Percentiles rank a stretch among this genome's conserved stretches.
These are phyloP conservation scores for Leuciscus waleckii DNA, from an alignment of 2,797 vertebrate species.

Conservation along the genomic window DNA sequence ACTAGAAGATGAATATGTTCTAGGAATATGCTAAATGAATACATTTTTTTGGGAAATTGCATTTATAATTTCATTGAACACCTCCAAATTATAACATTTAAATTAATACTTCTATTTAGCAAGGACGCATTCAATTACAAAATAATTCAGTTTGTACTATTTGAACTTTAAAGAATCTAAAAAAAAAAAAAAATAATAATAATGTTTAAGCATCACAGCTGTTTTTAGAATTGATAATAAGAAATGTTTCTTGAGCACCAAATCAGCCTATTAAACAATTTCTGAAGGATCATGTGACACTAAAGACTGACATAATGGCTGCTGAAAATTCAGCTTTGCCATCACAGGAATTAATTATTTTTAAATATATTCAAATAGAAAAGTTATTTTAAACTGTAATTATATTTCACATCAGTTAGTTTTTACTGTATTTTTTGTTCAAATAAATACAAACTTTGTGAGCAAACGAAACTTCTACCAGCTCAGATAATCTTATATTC, in stretches of 20 bases:
- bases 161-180: not conserved
- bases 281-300: not conserved
- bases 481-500: not conserved
- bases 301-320: not conserved
- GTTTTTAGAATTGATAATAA: not conserved
- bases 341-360: not conserved
- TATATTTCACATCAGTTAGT: not conserved
- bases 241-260: not conserved
- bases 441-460: not conserved
- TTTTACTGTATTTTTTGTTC: not conserved
- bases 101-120: not conserved
- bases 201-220: not conserved
- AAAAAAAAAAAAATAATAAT: not conserved
- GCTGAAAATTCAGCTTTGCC: not conserved
- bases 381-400: not conserved
- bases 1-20: not conserved
- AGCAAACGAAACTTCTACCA: not conserved
- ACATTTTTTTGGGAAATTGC: not conserved
- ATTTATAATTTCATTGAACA: not conserved
- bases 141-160: not conserved
- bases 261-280: not conserved
- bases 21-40: not conserved
- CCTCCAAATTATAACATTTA: not conserved
- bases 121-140: not conserved
- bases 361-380: not conserved